Conservation (phyloP, 2,888 invertebrate genomes). For the Nudaria mundana region DNA sequence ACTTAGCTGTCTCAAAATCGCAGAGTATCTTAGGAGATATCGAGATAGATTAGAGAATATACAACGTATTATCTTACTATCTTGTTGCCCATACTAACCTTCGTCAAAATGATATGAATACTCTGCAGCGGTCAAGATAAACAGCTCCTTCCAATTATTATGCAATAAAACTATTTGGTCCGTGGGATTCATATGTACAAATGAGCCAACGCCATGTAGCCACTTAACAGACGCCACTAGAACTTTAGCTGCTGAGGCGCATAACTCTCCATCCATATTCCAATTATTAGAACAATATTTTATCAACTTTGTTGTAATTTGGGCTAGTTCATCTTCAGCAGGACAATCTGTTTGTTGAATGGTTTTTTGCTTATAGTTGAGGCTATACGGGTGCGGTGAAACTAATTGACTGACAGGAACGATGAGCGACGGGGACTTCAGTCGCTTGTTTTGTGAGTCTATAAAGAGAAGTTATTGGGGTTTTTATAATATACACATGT, state of each 20-base stretch:
- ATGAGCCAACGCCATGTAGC: slow-evolving; percentile 89
- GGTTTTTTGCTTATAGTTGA: slow-evolving; percentile 33
- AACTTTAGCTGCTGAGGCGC: slow-evolving; percentile 88
- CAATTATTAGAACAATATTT: slow-evolving; percentile 43
- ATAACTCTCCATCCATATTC: slow-evolving; percentile 67
- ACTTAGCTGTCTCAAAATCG: too few relatives aligned
- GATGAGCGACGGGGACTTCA: too few relatives aligned
- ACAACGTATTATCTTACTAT: neutral
- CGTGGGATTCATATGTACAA: slow-evolving; percentile 82
- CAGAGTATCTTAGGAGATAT: too few relatives aligned
- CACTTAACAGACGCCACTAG: slow-evolving; percentile 90
- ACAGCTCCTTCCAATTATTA: slow-evolving; percentile 91
- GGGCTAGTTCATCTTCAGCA: slow-evolving; percentile 20
- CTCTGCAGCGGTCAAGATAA: slow-evolving; percentile 91
- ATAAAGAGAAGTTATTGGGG: too few relatives aligned
- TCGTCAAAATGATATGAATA: slow-evolving; percentile 88
- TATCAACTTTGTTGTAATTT: slow-evolving; percentile 25
- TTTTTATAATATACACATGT: too few relatives aligned
- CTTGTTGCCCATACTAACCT: slow-evolving; percentile 62
- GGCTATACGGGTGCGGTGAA: slow-evolving; percentile 22
- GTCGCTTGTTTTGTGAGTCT: too few relatives aligned
- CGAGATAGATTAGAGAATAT: neutral
- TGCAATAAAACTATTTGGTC: slow-evolving; percentile 89
- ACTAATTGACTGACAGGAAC: slow-evolving; percentile 18
- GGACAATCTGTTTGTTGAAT: slow-evolving; percentile 30